Percentiles rank a stretch among this genome's conserved stretches.
phyloP scores from a whole-genome alignment of 2,888 invertebrate species.

The Clivina fossor region DNA sequence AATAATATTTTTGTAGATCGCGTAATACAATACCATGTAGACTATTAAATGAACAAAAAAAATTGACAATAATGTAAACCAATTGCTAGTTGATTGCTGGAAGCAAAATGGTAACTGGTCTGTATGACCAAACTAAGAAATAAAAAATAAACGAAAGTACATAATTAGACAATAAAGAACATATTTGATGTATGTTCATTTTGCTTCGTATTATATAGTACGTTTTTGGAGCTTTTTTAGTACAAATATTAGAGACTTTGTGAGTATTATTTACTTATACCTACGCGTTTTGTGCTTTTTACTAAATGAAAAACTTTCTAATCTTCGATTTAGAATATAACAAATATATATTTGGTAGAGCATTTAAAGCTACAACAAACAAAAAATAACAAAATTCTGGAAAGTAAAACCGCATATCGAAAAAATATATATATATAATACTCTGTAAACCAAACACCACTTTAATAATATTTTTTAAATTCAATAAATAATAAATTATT shows the following conservation, averaged over 20 bases:
- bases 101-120: conserved; percentile 16
- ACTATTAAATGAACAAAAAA: background rate
- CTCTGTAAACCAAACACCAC: conserved; percentile 28
- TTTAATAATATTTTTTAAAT: conserved; percentile 28
- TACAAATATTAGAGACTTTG: conserved; percentile 29
- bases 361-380: too few relatives aligned
- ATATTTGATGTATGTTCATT: conserved; percentile 13
- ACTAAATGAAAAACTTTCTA: conserved; percentile 21
- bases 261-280: conserved; percentile 23
- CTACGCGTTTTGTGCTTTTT: conserved; percentile 17
- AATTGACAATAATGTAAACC: conserved; percentile 21
- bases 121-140: conserved; percentile 8
- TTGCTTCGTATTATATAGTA: conserved; percentile 28
- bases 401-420: conserved; percentile 21
- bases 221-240: conserved; percentile 31
- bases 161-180: conserved; percentile 28
- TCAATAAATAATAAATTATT: conserved; percentile 1
- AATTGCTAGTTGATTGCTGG: conserved; percentile 17
- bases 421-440: conserved; percentile 16
- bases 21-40: conserved; percentile 18
- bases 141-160: conserved; percentile 30
- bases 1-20: conserved; percentile 34
- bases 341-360: conserved; percentile 21
- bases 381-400: too few relatives aligned
- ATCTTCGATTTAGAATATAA: conserved; percentile 21